Evolutionary conservation across 1,140 invertebrate species (phyloP).

Genomic region (Drosophila parvula): DNA sequence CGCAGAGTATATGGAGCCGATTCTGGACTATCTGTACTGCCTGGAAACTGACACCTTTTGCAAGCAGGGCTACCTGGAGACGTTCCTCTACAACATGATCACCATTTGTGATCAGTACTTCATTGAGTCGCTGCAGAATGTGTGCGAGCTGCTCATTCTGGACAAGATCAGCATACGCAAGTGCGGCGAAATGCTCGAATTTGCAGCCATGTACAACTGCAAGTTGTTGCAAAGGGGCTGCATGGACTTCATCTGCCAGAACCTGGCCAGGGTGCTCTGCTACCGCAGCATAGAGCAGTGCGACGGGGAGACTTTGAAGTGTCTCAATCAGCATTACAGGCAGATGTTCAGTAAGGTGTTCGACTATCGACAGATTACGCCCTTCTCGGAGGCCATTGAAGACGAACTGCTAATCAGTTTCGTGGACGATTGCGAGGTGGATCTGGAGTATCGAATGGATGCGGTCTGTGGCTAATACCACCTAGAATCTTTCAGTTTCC

Average conservation of each 20-base stretch:
- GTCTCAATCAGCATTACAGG: constrained; percentile 86
- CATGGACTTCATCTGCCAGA: constrained; percentile 88
- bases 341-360: constrained; percentile 77
- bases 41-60: constrained; percentile 85
- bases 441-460: constrained; percentile 76
- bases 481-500: neutral
- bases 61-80: constrained; percentile 84
- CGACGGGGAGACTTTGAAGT: constrained; percentile 85
- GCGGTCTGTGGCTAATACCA: constrained; percentile 30
- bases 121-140: constrained; percentile 86
- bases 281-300: constrained; percentile 86
- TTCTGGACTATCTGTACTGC: constrained; percentile 88
- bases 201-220: constrained; percentile 87
- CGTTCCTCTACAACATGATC: constrained; percentile 86
- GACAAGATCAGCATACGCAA: constrained; percentile 87
- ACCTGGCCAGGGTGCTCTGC: constrained; percentile 87
- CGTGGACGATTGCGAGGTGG: constrained; percentile 83
- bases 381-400: constrained; percentile 85
- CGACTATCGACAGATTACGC: constrained; percentile 86
- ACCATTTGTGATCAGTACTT: constrained; percentile 88
- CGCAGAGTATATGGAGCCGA: constrained; percentile 84
- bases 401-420: constrained; percentile 85
- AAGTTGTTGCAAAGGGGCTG: constrained; percentile 86
- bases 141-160: constrained; percentile 86
- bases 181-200: constrained; percentile 87